A percentile compares a stretch with the other conserved stretches of the same genome.
Evolutionary conservation across 2,797 vertebrate species (phyloP).

Genomic region (Synanceia verrucosa): DNA sequence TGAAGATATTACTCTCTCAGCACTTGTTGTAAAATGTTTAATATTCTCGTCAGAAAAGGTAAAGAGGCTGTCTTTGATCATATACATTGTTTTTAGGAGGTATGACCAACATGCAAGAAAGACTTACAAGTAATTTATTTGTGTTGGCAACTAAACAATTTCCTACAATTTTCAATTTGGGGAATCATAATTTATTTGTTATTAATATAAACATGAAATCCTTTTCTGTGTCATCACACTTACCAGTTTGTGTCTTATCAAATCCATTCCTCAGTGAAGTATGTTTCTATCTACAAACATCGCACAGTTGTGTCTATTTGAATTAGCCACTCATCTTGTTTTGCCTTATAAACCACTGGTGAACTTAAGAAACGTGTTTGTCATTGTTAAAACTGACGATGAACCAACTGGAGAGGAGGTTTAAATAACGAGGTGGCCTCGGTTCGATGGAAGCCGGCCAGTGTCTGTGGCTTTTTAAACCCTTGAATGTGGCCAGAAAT

Average conservation of each 20-base stretch:
- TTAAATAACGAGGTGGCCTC: constrained; percentile 27
- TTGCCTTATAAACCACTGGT: neutral
- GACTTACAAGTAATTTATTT: neutral
- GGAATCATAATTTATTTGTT: neutral
- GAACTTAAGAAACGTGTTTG: constrained; percentile 3
- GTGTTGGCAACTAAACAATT: neutral
- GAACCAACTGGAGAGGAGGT: neutral
- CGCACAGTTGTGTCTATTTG: neutral
- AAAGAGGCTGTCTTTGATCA: neutral
- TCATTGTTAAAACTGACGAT: constrained; percentile 17
- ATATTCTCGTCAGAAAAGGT: neutral
- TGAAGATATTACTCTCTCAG: neutral
- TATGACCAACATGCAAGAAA: neutral
- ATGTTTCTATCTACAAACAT: neutral
- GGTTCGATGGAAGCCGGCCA: constrained; percentile 25
- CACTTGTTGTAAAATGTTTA: neutral
- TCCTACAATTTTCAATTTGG: neutral
- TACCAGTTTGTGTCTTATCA: neutral
- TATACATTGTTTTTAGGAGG: neutral
- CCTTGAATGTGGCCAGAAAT: constrained; percentile 54
- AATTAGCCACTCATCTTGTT: neutral
- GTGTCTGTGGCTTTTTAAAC: constrained; percentile 47
- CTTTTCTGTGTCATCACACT: neutral
- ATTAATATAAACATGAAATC: neutral
- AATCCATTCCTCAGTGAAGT: neutral